phyloP scores from a whole-genome alignment of 1,140 invertebrate genomes.

The Drosophila rufa region DNA sequence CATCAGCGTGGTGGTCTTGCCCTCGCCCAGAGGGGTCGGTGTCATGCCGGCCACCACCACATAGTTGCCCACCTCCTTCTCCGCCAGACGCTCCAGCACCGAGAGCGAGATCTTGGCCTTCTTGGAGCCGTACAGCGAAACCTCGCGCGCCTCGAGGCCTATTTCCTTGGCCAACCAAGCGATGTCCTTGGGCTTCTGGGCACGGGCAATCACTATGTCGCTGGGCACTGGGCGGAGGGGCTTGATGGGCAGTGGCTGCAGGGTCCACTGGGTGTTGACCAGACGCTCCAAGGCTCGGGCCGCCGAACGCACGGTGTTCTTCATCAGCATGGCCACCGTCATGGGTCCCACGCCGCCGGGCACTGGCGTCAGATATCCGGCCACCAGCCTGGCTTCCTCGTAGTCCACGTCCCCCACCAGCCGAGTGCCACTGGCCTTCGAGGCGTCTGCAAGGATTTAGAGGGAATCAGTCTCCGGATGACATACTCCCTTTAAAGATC shows the following conservation, averaged over 20 bases:
- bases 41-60: conserved; percentile 98
- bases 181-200: conserved; percentile 95
- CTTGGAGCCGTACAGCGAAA: conserved; percentile 95
- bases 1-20: conserved; percentile 98
- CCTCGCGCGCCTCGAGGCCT: conserved; percentile 92
- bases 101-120: conserved; percentile 98
- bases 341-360: conserved; percentile 99
- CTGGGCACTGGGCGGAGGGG: conserved; percentile 90
- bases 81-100: conserved; percentile 91
- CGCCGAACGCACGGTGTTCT: conserved; percentile 96
- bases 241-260: conserved; percentile 88
- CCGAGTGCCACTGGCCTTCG: conserved; percentile 93
- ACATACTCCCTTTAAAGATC: background rate
- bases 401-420: conserved; percentile 98
- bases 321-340: conserved; percentile 99
- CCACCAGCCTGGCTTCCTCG: conserved; percentile 91
- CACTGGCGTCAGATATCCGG: conserved; percentile 97
- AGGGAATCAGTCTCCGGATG: background rate
- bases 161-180: conserved; percentile 92
- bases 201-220: conserved; percentile 95
- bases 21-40: conserved; percentile 98
- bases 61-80: conserved; percentile 94
- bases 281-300: conserved; percentile 87
- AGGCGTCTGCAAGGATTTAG: conserved; percentile 88
- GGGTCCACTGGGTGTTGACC: conserved; percentile 88